Evolutionary conservation across 1,140 invertebrate species (phyloP).

Genomic region (Drosophila tsacasi): DNA sequence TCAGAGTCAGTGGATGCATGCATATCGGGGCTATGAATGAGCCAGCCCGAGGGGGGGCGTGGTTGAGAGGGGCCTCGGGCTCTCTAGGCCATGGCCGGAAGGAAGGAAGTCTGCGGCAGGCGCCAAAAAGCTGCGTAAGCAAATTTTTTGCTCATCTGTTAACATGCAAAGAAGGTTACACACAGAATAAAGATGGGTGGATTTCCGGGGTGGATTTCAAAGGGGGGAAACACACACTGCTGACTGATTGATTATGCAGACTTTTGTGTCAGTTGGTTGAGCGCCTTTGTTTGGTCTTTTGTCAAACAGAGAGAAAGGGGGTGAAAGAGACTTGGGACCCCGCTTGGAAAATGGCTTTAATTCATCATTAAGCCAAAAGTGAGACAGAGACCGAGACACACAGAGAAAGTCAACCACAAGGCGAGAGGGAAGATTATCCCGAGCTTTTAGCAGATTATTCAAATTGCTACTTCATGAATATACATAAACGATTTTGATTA

Average conservation of each 20-base stretch:
- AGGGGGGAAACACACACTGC: slow-evolving; percentile 5
- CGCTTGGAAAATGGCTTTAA: slow-evolving; percentile 57
- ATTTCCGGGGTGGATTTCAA: slow-evolving; percentile 1
- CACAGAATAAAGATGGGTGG: slow-evolving; percentile 24
- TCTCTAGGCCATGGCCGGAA: slow-evolving; percentile 50
- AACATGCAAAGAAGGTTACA: slow-evolving; percentile 49
- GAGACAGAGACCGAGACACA: not conserved
- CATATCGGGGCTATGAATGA: not conserved
- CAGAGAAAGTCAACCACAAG: slow-evolving; percentile 28
- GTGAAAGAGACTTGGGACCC: not conserved
- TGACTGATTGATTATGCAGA: slow-evolving; percentile 82
- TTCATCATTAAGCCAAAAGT: slow-evolving; percentile 69
- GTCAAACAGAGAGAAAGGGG: slow-evolving; percentile 22
- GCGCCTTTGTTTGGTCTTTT: slow-evolving; percentile 67
- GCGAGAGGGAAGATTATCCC: slow-evolving; percentile 30
- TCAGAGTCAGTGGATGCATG: slow-evolving; percentile 4
- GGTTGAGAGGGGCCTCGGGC: not conserved
- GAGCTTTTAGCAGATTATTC: slow-evolving; percentile 53
- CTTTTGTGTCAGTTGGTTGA: slow-evolving; percentile 77
- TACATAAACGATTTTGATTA: slow-evolving; percentile 57
- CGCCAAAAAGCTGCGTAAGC: slow-evolving; percentile 75
- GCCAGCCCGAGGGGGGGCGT: not conserved
- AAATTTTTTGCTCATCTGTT: slow-evolving; percentile 52
- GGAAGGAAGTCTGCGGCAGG: slow-evolving; percentile 68
- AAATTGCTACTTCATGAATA: slow-evolving; percentile 58